Base-by-base conservation (phyloP, 1,140 invertebrate species). In the Drosophila nebulosa region DNA sequence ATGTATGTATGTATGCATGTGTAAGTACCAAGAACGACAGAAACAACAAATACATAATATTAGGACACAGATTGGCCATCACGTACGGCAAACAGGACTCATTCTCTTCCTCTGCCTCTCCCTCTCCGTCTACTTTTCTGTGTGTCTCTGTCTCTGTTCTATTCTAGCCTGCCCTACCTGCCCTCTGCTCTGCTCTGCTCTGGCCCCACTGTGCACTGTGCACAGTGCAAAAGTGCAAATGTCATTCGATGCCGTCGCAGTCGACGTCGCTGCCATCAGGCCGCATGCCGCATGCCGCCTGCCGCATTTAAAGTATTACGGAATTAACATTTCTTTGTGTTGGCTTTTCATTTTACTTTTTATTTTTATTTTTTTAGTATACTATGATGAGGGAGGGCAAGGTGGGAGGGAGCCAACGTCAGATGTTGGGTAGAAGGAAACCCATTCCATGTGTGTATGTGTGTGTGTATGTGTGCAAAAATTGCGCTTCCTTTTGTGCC, bases 221-320 rank as follows among this genome's bases (percentile, higher is more conserved):
- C 76, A 78, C 68, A 75, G 27, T 78, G 83, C 81, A 81, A 86
- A 86, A 86, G 81, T 86, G 81, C 81, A 86, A 86, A 86, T 86
- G 81, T 86, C 81, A 86, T 88, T 86, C 81, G 83, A 88, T 86
- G 81, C 39, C 39, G 16, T 46, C 39, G 39, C 39, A 18, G 39
- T 18, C 14, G 39, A 18, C 18, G 39, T 46, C 16, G 39, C 39
- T 46, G 39, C 39, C 39, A 46, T 16, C 39, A 46, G 39, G 39
- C 39, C 39, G 39, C 39, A 46, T 36, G 35, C n/a, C n/a, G n/a
- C n/a, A n/a, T 30, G 27, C 39, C 39, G 39, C 83, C 78, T 81
- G 81, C 81, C 83, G 83, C 81, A 86, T 88, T 86, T 86, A 86
- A 86, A 86, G 81, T 86, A 88, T 86, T 86, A 88, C 83, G 83